Conservation (phyloP, 2,113 vertebrate species). For the Semnornis frantzii region DNA sequence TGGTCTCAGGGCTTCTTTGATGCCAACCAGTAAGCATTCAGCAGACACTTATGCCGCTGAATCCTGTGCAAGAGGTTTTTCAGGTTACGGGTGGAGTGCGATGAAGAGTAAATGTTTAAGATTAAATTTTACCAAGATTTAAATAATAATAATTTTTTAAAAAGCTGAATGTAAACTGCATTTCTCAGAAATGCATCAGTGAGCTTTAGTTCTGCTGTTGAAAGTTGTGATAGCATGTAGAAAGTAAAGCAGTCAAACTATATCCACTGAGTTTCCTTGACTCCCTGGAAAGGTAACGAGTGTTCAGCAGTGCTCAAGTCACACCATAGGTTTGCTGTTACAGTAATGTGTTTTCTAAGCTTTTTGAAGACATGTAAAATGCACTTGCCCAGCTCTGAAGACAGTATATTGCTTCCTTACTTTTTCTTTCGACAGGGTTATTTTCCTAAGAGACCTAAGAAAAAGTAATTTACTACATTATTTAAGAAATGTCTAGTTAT, state of each 20-base stretch:
- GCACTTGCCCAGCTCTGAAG: neutral
- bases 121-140: neutral
- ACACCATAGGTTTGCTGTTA: neutral
- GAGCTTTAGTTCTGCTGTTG: neutral
- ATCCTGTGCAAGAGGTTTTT: neutral
- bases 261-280: neutral
- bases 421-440: neutral
- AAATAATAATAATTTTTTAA: neutral
- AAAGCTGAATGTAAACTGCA: neutral
- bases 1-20: neutral
- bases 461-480: constrained; percentile 15
- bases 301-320: neutral
- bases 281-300: neutral
- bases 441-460: neutral
- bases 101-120: neutral
- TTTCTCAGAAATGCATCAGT: neutral
- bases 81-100: neutral
- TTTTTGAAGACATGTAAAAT: neutral
- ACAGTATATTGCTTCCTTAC: neutral
- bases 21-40: neutral
- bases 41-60: neutral
- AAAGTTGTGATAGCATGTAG: neutral
- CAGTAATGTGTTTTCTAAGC: neutral
- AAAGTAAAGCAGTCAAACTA: neutral
- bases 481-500: neutral